Evolutionary conservation across 2,888 invertebrate genomes (phyloP).

Genomic region (Rambutsinella grinnellia): DNA sequence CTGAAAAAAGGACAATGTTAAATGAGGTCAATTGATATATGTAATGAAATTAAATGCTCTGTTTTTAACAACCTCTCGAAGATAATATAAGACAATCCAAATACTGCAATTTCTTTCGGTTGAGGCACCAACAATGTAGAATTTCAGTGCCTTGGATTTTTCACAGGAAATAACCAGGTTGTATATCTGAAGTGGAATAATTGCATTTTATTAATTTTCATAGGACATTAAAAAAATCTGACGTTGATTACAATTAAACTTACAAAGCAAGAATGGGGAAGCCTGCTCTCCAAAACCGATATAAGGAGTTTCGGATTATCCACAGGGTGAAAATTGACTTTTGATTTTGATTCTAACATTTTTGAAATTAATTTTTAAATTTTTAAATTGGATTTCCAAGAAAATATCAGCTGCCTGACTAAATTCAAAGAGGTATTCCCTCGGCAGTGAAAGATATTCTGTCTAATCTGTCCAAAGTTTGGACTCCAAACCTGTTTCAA

Average conservation of each 20-base stretch:
- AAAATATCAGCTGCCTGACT: too few relatives aligned
- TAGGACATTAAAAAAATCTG: background rate
- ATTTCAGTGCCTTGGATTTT: constrained; percentile 6
- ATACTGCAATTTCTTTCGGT: constrained; percentile 4
- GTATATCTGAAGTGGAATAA: constrained; percentile 4
- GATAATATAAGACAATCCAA: constrained; percentile 33
- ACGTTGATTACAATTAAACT: background rate
- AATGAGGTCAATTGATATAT: background rate
- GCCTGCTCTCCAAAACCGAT: constrained; percentile 18
- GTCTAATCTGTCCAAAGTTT: too few relatives aligned
- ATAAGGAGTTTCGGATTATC: constrained; percentile 8
- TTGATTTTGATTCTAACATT: too few relatives aligned
- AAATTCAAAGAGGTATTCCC: too few relatives aligned
- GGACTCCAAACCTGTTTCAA: too few relatives aligned
- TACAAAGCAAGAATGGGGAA: constrained; percentile 24
- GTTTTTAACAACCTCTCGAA: constrained; percentile 38
- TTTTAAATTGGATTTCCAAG: too few relatives aligned
- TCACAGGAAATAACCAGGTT: constrained; percentile 6
- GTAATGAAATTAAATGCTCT: too few relatives aligned
- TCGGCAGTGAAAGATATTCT: too few relatives aligned
- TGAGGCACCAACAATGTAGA: constrained; percentile 16
- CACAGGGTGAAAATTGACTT: background rate
- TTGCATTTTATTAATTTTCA: background rate
- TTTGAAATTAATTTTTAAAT: too few relatives aligned
- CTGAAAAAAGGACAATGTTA: background rate